phyloP scores from a whole-genome alignment of 2,797 vertebrate genomes.

The Peromyscus nudipes region DNA sequence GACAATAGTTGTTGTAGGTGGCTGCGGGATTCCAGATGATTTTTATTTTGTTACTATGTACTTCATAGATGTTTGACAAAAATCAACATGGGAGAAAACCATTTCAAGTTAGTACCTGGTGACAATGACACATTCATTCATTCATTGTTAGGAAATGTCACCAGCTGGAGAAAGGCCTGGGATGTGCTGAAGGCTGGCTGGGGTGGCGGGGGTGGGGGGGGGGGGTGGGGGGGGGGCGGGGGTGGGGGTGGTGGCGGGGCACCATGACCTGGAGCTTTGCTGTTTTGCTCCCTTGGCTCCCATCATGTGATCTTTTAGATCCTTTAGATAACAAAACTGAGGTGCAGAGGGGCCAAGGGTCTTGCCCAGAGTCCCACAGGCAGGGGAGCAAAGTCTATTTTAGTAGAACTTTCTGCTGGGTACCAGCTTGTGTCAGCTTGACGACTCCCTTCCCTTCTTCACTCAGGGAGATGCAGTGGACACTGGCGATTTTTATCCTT shows the following conservation, averaged over 20 bases:
- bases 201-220: no score
- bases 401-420: background rate
- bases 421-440: background rate
- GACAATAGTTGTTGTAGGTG: background rate
- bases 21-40: background rate
- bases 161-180: background rate
- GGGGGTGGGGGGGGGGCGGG: no score
- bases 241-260: no score
- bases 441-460: background rate
- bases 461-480: background rate
- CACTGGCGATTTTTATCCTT: background rate
- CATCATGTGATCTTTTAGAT: background rate
- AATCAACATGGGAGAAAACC: background rate
- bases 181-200: background rate
- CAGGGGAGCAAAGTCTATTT: background rate
- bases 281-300: background rate
- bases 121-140: background rate
- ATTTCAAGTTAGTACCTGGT: conserved; percentile 3
- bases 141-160: background rate
- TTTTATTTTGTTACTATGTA: conserved; percentile 26
- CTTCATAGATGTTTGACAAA: conserved; percentile 11
- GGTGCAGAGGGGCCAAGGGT: background rate
- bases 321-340: background rate
- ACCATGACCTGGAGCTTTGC: background rate
- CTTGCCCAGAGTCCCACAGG: background rate